Base-by-base conservation (phyloP, 1,140 invertebrate genomes). In the Colletes latitarsis region DNA sequence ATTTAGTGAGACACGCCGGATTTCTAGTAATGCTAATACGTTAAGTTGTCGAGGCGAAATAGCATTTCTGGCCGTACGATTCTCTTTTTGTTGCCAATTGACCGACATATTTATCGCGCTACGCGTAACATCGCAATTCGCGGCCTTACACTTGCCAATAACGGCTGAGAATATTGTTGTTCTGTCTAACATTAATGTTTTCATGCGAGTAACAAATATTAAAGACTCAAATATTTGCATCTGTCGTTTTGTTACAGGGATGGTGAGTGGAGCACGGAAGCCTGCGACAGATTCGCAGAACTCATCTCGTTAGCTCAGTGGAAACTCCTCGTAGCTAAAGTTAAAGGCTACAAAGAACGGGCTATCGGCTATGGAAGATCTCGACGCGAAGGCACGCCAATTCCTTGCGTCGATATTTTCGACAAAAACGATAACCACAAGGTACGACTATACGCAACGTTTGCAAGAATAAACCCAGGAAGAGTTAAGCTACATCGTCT, bases 241-340 rank as follows among this genome's bases (percentile, higher is more conserved):
- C 10, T 49, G 0, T 4, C 17, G 14, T 57, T 46, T 12, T 49
- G 58, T 84, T 88, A 58, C 82, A 92, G 90, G 53, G 90, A 85
- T 55, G 89, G 70, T 0, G 87, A 82, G 12, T 97, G 97, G 97
- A 94, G 94, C 66, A 92, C 94, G 17, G 94, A 95, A 80, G 96
- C 96, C 0, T 94, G 95, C n/a, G 94, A 96, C 72, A 92, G 92
- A 30, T 98, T 98, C 91, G 95, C 96, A 85, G 95, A 96, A 76
- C 92, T 97, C 10, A 94, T 94, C 41, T 94, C 66, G n/a, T 91
- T 94, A 30, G 95, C 94, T 0, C 94, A 95, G 80, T 96, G 96
- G 96, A 95, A 95, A 74, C 92, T 95, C 15, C 86, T 97, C 0
- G 93, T 95, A 39, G 96, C 96, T 0, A 94, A 94, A 78, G 95